These are phyloP conservation scores for Beroe forskalii DNA, from an alignment of 37 sponge, comb jelly and placozoan genomes.

Conservation along the genomic window DNA sequence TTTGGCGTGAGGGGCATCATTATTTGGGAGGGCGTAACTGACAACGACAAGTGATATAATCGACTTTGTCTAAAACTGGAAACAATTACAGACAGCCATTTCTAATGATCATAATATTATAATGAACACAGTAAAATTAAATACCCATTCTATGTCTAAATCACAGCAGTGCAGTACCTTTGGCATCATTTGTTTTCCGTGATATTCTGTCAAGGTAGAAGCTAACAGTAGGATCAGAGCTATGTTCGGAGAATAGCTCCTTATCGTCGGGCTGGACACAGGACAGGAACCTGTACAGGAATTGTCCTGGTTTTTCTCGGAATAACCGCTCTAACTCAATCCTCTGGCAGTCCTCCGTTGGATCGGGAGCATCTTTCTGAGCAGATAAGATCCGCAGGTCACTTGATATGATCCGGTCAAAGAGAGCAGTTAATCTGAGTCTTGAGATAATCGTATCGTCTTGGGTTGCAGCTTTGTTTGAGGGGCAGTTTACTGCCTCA, in stretches of 20 bases:
- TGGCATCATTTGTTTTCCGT: background rate
- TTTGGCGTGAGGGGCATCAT: no score
- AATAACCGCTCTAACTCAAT: background rate
- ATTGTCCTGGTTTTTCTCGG: conserved; percentile 8
- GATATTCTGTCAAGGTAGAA: background rate
- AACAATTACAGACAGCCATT: no score
- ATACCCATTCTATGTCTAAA: no score
- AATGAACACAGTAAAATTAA: no score
- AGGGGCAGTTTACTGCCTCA: no score
- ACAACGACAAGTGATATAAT: no score
- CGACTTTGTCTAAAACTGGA: no score
- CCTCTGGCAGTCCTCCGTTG: background rate
- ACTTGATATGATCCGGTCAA: background rate
- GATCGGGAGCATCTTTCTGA: conserved; percentile 62
- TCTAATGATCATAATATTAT: no score
- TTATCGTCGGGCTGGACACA: conserved; percentile 14
- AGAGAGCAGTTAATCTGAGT: background rate
- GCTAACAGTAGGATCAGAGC: background rate
- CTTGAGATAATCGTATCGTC: no score
- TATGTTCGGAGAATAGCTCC: background rate
- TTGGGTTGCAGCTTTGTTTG: no score
- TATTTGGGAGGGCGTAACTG: no score
- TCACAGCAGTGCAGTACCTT: no score
- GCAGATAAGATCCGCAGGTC: conserved; percentile 3
- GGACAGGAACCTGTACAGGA: background rate